phyloP scores from a whole-genome alignment of 2,888 invertebrate genomes.

The Venustoraphidia nigricollis region DNA sequence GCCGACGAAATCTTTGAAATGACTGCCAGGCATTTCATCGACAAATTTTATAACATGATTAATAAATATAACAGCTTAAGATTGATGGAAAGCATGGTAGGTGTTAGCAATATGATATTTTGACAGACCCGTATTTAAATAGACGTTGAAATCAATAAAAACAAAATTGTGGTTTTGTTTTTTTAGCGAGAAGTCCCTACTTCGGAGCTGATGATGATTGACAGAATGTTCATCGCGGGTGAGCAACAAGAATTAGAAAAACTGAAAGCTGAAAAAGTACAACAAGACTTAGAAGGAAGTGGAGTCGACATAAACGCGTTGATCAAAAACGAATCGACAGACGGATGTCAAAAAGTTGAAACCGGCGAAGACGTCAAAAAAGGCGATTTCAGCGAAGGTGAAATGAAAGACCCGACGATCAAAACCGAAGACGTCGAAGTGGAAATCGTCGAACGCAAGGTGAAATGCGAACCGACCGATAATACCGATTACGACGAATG shows the following conservation, averaged over 20 bases:
- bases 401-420: neutral
- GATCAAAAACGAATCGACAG: slow-evolving; percentile 2
- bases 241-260: slow-evolving; percentile 47
- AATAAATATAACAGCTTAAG: slow-evolving; percentile 58
- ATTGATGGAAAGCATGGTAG: slow-evolving; percentile 65
- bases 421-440: slow-evolving; percentile 12
- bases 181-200: slow-evolving; percentile 53
- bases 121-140: too few species aligned
- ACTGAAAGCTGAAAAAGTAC: slow-evolving; percentile 34
- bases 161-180: slow-evolving; percentile 7
- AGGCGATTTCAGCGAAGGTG: neutral
- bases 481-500: slow-evolving; percentile 44
- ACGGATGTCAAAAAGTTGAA: slow-evolving; percentile 1
- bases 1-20: slow-evolving; percentile 55
- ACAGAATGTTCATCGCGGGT: slow-evolving; percentile 56
- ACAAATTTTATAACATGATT: slow-evolving; percentile 52
- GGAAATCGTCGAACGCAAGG: neutral
- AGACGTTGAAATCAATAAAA: too few species aligned
- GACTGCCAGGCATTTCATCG: slow-evolving; percentile 48
- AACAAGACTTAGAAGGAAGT: slow-evolving; percentile 2
- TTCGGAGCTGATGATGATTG: slow-evolving; percentile 62
- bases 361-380: slow-evolving; percentile 8
- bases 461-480: slow-evolving; percentile 10
- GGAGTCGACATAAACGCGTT: neutral
- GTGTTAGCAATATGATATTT: slow-evolving; percentile 11